Conservation (phyloP, 2,797 vertebrate genomes). For the Fistularia tabacaria region DNA sequence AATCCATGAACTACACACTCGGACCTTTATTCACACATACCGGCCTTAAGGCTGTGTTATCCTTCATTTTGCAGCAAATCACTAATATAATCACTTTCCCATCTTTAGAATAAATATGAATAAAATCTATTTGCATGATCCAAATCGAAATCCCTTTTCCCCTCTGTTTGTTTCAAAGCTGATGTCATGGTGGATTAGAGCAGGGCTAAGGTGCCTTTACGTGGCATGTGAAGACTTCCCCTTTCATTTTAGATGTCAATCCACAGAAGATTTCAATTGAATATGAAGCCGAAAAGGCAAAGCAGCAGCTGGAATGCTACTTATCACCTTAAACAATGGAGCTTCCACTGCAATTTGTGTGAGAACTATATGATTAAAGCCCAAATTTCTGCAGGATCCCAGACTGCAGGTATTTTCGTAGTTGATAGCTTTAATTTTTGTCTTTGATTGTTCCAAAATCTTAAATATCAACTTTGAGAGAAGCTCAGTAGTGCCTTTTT, state of each 20-base stretch:
- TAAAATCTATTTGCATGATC: conserved; percentile 40
- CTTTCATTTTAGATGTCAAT: conserved; percentile 57
- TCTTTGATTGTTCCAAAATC: conserved; percentile 20
- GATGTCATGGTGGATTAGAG: conserved; percentile 52
- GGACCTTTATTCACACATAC: neutral
- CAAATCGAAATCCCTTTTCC: conserved; percentile 51
- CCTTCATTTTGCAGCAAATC: conserved; percentile 20
- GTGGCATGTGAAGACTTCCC: conserved; percentile 44
- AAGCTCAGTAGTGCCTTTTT: too few species aligned
- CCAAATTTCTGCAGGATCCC: neutral
- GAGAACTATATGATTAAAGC: too few species aligned
- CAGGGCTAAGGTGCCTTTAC: conserved; percentile 37
- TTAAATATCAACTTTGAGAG: neutral
- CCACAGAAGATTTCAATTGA: conserved; percentile 57
- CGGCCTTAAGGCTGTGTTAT: neutral
- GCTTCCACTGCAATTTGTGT: too few species aligned
- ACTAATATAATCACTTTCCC: conserved; percentile 35
- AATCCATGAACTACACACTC: too few species aligned
- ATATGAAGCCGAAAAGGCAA: conserved; percentile 59
- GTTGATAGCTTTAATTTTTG: conserved; percentile 37
- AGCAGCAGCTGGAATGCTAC: conserved; percentile 56
- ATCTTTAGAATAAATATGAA: conserved; percentile 47
- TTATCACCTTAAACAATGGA: conserved; percentile 9
- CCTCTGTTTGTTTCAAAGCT: conserved; percentile 57
- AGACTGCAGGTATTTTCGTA: conserved; percentile 14